A percentile compares a stretch with the other conserved stretches of the same genome.
Conservation (phyloP, 1,140 invertebrate genomes). For the Hormaphis cornu region DNA sequence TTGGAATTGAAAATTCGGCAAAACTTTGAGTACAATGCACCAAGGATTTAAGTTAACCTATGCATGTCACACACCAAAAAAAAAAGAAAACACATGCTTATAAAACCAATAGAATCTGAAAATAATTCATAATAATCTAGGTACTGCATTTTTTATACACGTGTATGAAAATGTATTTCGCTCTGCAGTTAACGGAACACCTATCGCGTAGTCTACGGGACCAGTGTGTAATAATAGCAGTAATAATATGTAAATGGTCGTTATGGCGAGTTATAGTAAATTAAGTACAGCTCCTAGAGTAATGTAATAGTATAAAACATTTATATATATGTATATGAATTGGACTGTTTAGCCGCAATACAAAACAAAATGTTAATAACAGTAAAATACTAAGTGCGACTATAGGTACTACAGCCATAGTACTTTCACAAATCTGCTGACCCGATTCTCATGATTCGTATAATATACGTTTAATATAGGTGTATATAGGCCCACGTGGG, state of each 20-base stretch:
- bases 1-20: too few relatives aligned
- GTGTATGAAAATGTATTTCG: too few relatives aligned
- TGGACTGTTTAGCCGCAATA: background rate
- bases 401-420: background rate
- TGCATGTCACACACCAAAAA: too few relatives aligned
- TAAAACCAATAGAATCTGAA: too few relatives aligned
- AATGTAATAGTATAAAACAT: background rate
- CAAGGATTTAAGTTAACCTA: too few relatives aligned
- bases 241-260: background rate
- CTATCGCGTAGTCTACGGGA: too few relatives aligned
- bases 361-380: constrained; percentile 29
- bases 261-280: background rate
- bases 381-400: constrained; percentile 15
- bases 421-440: constrained; percentile 28
- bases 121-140: too few relatives aligned
- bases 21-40: too few relatives aligned
- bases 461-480: constrained; percentile 10
- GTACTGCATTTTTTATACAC: too few relatives aligned
- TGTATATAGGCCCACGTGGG: background rate
- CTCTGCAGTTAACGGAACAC: too few relatives aligned
- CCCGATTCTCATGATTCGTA: constrained; percentile 28
- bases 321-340: background rate
- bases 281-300: background rate
- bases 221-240: background rate
- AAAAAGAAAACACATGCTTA: too few relatives aligned